Base-by-base conservation (phyloP, 2,797 vertebrate genomes). In the Ctenosaura bakeri region DNA sequence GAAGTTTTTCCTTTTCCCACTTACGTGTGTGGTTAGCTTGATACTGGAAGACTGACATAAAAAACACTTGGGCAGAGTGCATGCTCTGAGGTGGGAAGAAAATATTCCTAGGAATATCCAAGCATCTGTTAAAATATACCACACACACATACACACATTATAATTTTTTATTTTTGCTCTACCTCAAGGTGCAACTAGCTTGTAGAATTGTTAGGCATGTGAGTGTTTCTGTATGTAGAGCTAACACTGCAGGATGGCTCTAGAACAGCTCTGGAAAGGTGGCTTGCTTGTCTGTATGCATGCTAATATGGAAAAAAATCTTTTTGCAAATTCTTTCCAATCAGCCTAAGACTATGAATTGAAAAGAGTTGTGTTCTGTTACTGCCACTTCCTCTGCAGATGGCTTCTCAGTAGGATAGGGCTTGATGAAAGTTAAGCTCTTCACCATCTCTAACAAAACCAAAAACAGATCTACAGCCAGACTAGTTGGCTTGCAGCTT, bases 131-230 rank as follows among this genome's bases (percentile, higher is more conserved):
- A 26, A 35, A 83, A 86, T 92, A 76, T 46, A 85, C 90, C 92
- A 87, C 93, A 62, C 20, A 92, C 89, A 83, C n/a, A 89, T 29
- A 6, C 1, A 20, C 32, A 46, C 76, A 62, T 46, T 42, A 16
- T 46, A 46, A 46, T 46, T 10, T 46, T 91, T 76, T 66, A 54
- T n/a, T 76, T 56, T 66, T 59, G 59, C 62, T 88, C 59, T 32
- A 35, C 35, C 82, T 81, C 78, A 38, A 42, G 54, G 12, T 71
- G 12, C 56, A 46, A 24, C 29, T 24, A 50, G 52, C 56, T 46
- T 32, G 38, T 59, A 0, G 13, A 83, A 22, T 71, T 94, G 92
- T 94, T 46, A 95, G 92, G 94, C 88, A 92, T 71, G 81, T 90
- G 73, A 89, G 62, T 88, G 66, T 59, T 10, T 35, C 16, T 62